Evolutionary conservation across 2,113 vertebrate genomes (phyloP).

Genomic region (Gulo gulo): DNA sequence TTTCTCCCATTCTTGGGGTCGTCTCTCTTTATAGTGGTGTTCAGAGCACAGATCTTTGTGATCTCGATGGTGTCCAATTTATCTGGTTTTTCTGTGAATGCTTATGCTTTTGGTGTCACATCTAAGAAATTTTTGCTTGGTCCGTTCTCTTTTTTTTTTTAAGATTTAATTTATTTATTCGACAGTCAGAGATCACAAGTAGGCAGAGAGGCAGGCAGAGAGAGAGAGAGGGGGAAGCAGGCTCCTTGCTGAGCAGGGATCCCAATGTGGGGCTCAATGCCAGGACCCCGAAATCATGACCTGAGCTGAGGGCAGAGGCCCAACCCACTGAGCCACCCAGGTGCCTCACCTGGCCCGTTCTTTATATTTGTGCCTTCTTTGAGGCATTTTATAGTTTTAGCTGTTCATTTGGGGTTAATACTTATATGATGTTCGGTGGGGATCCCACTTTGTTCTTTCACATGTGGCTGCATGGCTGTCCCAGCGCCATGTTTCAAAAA

Average conservation of each 20-base stretch:
- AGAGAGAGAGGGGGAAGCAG: no score
- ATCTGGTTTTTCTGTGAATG: neutral
- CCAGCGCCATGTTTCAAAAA: neutral
- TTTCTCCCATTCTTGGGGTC: neutral
- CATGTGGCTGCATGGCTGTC: neutral
- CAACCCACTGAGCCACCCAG: no score
- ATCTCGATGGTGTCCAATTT: neutral
- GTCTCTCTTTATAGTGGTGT: neutral
- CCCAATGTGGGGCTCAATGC: no score
- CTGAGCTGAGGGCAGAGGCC: no score
- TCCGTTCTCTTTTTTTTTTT: no score
- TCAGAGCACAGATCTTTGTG: neutral
- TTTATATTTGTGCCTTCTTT: neutral
- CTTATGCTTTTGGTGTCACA: neutral
- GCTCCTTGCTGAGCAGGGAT: no score
- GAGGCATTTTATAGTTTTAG: neutral
- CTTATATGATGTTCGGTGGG: neutral
- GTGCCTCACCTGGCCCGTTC: no score
- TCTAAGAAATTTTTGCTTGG: neutral
- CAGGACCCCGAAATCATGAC: no score
- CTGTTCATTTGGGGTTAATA: neutral
- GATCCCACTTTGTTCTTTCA: neutral
- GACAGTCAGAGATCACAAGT: no score
- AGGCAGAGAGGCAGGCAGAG: no score
- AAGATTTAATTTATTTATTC: no score